Conservation (phyloP, 2,888 invertebrate species). For the Isoperla grammatica region DNA sequence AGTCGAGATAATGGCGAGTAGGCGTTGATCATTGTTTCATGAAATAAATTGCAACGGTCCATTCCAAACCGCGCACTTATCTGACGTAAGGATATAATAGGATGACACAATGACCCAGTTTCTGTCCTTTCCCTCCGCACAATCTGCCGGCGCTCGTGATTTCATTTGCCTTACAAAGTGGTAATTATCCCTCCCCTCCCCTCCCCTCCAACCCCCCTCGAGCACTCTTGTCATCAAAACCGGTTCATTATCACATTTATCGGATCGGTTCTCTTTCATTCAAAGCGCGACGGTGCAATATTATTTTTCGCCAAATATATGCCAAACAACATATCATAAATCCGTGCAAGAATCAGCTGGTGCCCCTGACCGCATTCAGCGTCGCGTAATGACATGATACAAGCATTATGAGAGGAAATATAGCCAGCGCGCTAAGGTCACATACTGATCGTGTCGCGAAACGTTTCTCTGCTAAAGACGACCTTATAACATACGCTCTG, state of each 20-base stretch:
- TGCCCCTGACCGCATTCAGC: slow-evolving; percentile 8
- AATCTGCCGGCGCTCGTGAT: background rate
- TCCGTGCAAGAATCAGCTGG: background rate
- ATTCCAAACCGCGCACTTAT: background rate
- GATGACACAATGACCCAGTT: slow-evolving; percentile 16
- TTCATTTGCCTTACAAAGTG: too few species aligned
- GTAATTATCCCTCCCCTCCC: too few species aligned
- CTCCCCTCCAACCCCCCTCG: too few species aligned
- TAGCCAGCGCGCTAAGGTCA: too few species aligned
- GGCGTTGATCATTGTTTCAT: too few species aligned
- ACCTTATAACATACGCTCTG: too few species aligned
- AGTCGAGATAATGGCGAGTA: too few species aligned
- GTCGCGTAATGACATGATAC: too few species aligned
- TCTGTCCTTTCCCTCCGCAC: slow-evolving; percentile 12
- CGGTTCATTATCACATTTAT: slow-evolving; percentile 10
- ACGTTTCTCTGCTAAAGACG: too few species aligned
- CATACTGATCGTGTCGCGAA: too few species aligned
- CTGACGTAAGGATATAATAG: background rate
- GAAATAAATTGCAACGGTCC: background rate
- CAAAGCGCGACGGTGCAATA: background rate
- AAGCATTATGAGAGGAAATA: too few species aligned
- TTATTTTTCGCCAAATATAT: background rate
- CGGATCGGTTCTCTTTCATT: background rate
- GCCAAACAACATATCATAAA: background rate
- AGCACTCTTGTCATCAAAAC: slow-evolving; percentile 1